phyloP scores from a whole-genome alignment of 2,797 vertebrate genomes.

The Amblyopsis hoosieri region DNA sequence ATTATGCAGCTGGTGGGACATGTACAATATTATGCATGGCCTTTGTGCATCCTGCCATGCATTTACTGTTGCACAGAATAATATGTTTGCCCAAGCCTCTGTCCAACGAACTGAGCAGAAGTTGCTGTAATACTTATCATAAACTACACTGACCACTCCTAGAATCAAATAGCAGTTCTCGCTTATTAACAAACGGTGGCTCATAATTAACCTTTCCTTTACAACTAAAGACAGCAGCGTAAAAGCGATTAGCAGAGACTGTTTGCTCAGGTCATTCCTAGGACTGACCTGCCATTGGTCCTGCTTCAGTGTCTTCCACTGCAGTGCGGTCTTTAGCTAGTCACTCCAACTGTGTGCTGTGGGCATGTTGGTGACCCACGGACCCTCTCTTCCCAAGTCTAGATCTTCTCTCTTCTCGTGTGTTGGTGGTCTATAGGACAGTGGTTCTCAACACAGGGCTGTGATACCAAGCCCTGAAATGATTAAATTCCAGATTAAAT shows the following conservation, averaged over 20 bases:
- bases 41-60: background rate
- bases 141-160: no score
- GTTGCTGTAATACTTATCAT: no score
- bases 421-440: slow-evolving; percentile 17
- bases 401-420: slow-evolving; percentile 10
- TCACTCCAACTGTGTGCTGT: slow-evolving; percentile 29
- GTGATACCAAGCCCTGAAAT: no score
- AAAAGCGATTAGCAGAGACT: slow-evolving; percentile 42
- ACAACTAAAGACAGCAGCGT: slow-evolving; percentile 27
- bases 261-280: slow-evolving; percentile 2
- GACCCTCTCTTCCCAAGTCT: slow-evolving; percentile 19
- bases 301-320: slow-evolving; percentile 48
- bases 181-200: no score
- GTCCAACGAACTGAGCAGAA: no score
- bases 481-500: no score
- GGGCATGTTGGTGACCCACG: background rate
- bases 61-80: background rate
- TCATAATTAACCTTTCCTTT: no score
- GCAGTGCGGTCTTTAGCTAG: slow-evolving; percentile 47
- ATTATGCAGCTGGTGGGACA: background rate
- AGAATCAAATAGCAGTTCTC: no score
- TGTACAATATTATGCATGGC: background rate
- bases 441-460: background rate
- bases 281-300: slow-evolving; percentile 51
- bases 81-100: no score